Evolutionary conservation across 2,888 invertebrate genomes (phyloP).

Genomic region (Germaria angustata): DNA sequence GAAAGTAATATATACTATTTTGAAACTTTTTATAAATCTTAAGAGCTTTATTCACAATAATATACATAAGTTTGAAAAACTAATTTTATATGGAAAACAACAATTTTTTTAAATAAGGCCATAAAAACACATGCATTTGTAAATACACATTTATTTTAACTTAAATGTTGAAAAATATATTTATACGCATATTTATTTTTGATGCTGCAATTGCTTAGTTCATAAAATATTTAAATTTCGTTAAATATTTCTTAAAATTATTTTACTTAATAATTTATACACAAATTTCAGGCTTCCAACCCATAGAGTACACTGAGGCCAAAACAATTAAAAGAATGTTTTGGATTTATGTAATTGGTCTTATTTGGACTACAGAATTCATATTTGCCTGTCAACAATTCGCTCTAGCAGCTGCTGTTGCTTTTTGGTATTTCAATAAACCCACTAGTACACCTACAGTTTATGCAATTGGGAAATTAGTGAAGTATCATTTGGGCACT

Average conservation of each 20-base stretch:
- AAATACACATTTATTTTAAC: neutral
- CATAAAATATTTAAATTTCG: neutral
- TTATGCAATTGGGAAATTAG: slow-evolving; percentile 84
- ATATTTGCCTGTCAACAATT: slow-evolving; percentile 96
- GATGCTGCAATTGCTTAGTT: neutral
- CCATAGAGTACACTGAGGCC: slow-evolving; percentile 88
- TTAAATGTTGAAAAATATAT: neutral
- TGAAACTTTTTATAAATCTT: neutral
- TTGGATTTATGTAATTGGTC: slow-evolving; percentile 94
- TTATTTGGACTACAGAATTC: slow-evolving; percentile 96
- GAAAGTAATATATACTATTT: neutral
- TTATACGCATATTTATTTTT: too few relatives aligned
- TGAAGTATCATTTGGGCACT: slow-evolving; percentile 95
- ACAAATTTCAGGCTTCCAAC: slow-evolving; percentile 81
- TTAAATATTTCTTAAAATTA: neutral
- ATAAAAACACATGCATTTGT: too few relatives aligned
- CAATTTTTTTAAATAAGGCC: too few relatives aligned
- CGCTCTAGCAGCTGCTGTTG: slow-evolving; percentile 95
- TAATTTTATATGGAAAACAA: too few relatives aligned
- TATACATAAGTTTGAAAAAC: too few relatives aligned
- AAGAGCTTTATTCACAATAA: too few relatives aligned
- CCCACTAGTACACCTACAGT: slow-evolving; percentile 84
- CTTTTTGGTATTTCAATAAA: slow-evolving; percentile 95
- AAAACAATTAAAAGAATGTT: slow-evolving; percentile 94
- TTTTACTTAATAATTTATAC: neutral